Evolutionary conservation across 2,113 vertebrate species (phyloP).

Genomic region (Hippolais icterina): DNA sequence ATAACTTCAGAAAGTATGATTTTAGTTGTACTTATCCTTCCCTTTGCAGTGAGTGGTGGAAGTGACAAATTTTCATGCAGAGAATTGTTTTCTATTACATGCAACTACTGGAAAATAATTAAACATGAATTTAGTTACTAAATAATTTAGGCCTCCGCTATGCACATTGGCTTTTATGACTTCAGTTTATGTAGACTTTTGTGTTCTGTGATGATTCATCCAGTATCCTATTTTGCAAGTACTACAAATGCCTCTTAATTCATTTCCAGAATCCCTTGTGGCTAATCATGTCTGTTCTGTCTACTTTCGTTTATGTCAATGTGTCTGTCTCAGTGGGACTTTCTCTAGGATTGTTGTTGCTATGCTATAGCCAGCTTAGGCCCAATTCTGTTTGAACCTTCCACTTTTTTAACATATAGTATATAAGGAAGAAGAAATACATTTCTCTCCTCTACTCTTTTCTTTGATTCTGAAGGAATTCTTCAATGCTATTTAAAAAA

Average conservation of each 20-base stretch:
- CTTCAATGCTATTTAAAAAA: neutral
- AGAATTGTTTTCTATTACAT: neutral
- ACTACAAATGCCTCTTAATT: neutral
- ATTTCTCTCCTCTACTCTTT: neutral
- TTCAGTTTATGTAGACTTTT: neutral
- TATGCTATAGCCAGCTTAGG: neutral
- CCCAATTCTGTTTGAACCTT: neutral
- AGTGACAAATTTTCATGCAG: neutral
- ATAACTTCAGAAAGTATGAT: neutral
- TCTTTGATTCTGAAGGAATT: neutral
- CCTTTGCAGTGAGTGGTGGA: neutral
- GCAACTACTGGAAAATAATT: neutral
- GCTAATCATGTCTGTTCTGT: neutral
- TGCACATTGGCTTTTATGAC: neutral
- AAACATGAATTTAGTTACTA: neutral
- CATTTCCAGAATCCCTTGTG: neutral
- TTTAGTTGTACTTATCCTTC: neutral
- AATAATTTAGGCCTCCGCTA: neutral
- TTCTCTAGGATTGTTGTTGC: neutral
- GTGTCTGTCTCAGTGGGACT: neutral
- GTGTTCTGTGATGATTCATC: neutral
- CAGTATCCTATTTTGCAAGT: neutral
- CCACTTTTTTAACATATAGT: neutral
- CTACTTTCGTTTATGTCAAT: neutral
- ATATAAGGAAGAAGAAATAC: neutral